Base-by-base conservation (phyloP, 2,113 vertebrate species). In the Zosterops borbonicus region DNA sequence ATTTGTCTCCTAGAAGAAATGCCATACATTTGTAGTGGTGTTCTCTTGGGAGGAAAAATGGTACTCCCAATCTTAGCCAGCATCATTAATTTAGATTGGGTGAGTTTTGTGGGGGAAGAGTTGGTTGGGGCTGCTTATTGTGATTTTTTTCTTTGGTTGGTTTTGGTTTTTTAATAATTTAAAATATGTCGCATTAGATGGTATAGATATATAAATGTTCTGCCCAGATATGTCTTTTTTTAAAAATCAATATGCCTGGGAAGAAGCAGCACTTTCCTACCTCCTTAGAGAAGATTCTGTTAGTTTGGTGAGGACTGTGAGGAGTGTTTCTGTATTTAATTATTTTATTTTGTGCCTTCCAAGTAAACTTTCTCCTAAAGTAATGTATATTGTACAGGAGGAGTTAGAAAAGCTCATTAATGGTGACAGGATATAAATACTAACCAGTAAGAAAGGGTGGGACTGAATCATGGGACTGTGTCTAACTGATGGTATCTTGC, bases 101-200 rank as follows among this genome's bases (percentile, higher is more conserved):
- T 46, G 41, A 7, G 6, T 50, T 56, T 59, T 67, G 9, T 82
- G 19, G 22, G 29, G 3, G 18, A 25, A 33, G 7, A 18, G 19
- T 39, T 77, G 24, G 10, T 1, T 74, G 87, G 64, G 23, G 25
- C 23, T 59, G 28, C 31, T 71, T 41, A 12, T 41, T 68, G 29
- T 23, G 11, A 5, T 12, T 56, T 21, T 18, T 14, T 62, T 15
- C 14, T 60, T 37, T 33, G 8, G 16, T 44, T 33, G 4, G 7
- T 8, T 42, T 18, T 63, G 22, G 5, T 19, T 55, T 50, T n/a
- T 42, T 6, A 21, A 50, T 29, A 6, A 25, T 87, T 75, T 64
- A 27, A 88, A 42, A 23, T 80, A 17, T 14, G 12, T 16, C 1
- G 0, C 2, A 0, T 78, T 69, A 70, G 35, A 24, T 65, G 7